Base-by-base conservation (phyloP, 2,113 vertebrate genomes). In the Helogale parvula region DNA sequence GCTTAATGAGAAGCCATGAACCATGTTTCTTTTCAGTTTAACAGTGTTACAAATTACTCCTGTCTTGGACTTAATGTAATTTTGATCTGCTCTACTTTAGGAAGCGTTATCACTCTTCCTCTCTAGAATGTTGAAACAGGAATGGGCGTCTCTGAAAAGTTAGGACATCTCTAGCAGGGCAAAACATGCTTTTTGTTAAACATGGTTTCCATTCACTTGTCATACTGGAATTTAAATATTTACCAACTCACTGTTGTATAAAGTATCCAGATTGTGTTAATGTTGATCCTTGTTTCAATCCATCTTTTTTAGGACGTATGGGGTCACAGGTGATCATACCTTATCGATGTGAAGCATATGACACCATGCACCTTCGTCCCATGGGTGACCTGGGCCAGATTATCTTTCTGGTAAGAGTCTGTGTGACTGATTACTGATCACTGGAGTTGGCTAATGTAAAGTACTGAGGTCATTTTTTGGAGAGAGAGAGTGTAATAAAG, bases 311-410 rank as follows among this genome's bases (percentile, higher is more conserved):
- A 99, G 99, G 99, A 95, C 99, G 99, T 33, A 99, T 99, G 35
- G 99, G 99, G 17, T 99, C 99, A 47, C 99, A 99, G 97, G 83
- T 99, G 7, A 88, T 99, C 25, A 92, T 99, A 88, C 99, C 99
- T 33, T 98, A 99, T 97, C 99, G 99, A 57, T 99, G 99, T 98
- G 99, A 99, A 77, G 98, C 98, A 81, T 99, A 99, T 96, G 99
- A 99, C 90, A 13, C 98, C 88, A 99, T 99, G 99, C 98, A 99
- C 89, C 98, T 99, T 60, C 99, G 98, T 92, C 99, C 99, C 0
- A 99, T 99, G 99, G 99, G 99, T 1, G 99, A 99, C 98, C 99
- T 99, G 68, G 99, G 99, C 27, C 99, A 99, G 97, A 98, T 99
- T 81, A 93, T 99, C 87, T 99, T 99, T 96, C 72, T 99, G 98